These are phyloP conservation scores for Neodon shergylaensis DNA, from an alignment of 2,113 vertebrate species.

Conservation along the genomic window DNA sequence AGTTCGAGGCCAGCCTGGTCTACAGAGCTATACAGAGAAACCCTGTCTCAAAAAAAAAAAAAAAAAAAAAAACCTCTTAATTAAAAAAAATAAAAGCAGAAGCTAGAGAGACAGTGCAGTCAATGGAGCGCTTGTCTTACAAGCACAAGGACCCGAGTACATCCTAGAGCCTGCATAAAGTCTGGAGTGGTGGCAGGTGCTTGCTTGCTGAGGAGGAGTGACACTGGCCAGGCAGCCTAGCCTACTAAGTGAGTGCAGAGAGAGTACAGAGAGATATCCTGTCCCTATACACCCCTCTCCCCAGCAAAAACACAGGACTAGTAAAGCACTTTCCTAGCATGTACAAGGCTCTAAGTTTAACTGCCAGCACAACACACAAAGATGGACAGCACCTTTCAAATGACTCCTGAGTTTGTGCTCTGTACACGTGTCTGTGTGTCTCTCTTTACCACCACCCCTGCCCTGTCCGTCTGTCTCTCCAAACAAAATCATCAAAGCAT, in stretches of 20 bases:
- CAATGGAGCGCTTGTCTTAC: not conserved
- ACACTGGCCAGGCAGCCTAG: not conserved
- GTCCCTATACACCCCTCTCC: not conserved
- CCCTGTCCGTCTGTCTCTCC: not conserved
- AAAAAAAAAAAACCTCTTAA: no score
- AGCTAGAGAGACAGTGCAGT: not conserved
- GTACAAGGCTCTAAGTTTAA: no score
- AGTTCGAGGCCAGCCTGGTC: not conserved
- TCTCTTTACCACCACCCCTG: not conserved
- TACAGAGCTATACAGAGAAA: not conserved
- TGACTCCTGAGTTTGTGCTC: not conserved
- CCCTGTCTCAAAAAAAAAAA: no score
- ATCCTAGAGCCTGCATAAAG: not conserved
- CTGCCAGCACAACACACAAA: not conserved
- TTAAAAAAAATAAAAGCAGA: no score
- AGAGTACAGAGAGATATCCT: not conserved
- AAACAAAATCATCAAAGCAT: not conserved
- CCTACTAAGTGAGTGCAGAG: no score
- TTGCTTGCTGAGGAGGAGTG: not conserved
- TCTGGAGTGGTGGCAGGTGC: not conserved
- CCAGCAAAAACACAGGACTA: not conserved
- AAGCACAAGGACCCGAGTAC: not conserved
- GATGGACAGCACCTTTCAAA: not conserved
- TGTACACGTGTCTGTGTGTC: not conserved
- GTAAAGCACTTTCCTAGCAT: not conserved